Evolutionary conservation across 2,888 invertebrate genomes (phyloP), one percentile per base, ranked within the genome.

Genomic region (Ormyrus rosae): DNA sequence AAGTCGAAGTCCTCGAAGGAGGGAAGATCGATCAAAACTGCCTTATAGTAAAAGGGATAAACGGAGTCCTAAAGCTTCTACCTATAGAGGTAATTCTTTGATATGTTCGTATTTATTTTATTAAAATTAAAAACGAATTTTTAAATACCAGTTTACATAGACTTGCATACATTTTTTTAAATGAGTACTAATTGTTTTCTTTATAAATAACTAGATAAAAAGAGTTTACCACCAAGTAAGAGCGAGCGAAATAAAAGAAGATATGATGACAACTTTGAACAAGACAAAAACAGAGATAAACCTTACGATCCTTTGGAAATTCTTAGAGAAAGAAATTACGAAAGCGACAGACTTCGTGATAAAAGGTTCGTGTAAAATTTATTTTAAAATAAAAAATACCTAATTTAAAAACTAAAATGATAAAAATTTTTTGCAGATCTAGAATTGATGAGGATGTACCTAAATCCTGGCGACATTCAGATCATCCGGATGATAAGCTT

Each of bases 241-340:
- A 82, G 82, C 55, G 86, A 86, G 72, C 84, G 88, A 5, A 86
- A 87, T 45, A 87, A 85, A 73, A 83, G 83, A 78, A 81, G 83
- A 68, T 84, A 84, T 46, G 85, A 85, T 8, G 84, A 84, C 70
- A 83, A 83, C 68, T 83, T 85, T 7, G 88, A 87, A 1, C 84
- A 84, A 73, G 85, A 85, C 51, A 86, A 85, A 73, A 86, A 83
- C 7, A 86, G 83, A 75, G 85, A 85, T 13, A 86, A 85, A 51
- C 65, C 86, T 10, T 90, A 91, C 61, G 89, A 91, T 82, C 87
- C 90, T 7, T 84, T 89, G 81, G 90, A 89, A 68, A 87, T 89
- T 53, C 82, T 89, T 56, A 83, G 90, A 34, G 89, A 89, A 50
- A 88, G 87, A 75, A 87, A 87, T 61, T 78, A 69, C 19, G 82